phyloP scores from a whole-genome alignment of 2,888 invertebrate genomes.

The Watsonalla binaria region DNA sequence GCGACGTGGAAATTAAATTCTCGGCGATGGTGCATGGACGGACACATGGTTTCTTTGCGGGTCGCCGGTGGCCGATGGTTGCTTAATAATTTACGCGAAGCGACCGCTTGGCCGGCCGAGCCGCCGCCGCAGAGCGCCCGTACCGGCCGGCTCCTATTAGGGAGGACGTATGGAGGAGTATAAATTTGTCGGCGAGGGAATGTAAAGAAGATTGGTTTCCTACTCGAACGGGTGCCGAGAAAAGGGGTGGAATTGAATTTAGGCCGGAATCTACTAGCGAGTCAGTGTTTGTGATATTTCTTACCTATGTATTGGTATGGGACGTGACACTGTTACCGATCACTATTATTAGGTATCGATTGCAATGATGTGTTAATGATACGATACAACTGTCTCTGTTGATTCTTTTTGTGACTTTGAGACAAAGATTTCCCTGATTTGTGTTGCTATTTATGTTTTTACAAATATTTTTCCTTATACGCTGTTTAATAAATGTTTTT shows the following conservation, averaged over 20 bases:
- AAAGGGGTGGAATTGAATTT: slow-evolving; percentile 75
- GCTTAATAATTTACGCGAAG: slow-evolving; percentile 61
- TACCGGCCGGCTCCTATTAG: slow-evolving; percentile 43
- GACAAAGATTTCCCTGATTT: not conserved
- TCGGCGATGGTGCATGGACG: slow-evolving; percentile 52
- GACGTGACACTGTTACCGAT: slow-evolving; percentile 58
- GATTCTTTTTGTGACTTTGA: not conserved
- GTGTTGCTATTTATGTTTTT: not conserved
- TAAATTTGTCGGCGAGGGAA: slow-evolving; percentile 76
- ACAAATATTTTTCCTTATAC: not conserved
- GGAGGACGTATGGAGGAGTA: slow-evolving; percentile 68
- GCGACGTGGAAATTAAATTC: slow-evolving; percentile 75
- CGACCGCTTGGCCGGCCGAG: slow-evolving; percentile 25
- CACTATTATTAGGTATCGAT: slow-evolving; percentile 50
- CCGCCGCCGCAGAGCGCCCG: slow-evolving; percentile 14
- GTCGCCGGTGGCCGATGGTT: slow-evolving; percentile 37
- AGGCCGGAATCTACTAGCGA: slow-evolving; percentile 64
- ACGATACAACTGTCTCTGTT: no score
- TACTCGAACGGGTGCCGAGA: slow-evolving; percentile 58
- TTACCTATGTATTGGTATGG: slow-evolving; percentile 51
- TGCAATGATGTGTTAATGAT: slow-evolving; percentile 22
- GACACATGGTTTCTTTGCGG: slow-evolving; percentile 61
- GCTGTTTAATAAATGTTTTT: not conserved
- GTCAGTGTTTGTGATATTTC: slow-evolving; percentile 65
- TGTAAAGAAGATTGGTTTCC: slow-evolving; percentile 76